Base-by-base conservation (phyloP, 2,797 vertebrate genomes). In the Odontamblyopus rebecca region DNA sequence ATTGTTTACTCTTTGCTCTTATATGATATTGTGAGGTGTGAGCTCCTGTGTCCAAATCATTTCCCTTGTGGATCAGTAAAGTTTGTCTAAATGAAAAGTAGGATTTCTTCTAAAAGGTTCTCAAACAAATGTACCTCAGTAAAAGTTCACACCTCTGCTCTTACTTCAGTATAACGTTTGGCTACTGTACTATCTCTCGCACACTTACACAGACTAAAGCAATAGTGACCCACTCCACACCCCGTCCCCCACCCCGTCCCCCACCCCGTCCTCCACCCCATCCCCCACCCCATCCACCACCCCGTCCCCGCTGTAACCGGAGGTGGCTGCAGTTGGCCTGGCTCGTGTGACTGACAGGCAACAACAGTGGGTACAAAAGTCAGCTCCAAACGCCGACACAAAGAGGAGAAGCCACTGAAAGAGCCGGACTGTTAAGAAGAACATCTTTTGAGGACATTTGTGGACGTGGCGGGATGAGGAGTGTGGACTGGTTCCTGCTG, bases 241-340 rank as follows among this genome's bases (percentile, higher is more conserved):
- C 19, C 79, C 11, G 6, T 8, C 16, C 68, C 7, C n/a, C 65
- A 16, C 35, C 19, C 79, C 11, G 6, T 8, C 16, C 68, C 7
- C n/a, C 65, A n/a, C n/a, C n/a, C n/a, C 23, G 23, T 23, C 23
- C 23, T 23, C 32, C 51, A 16, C 35, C 19, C 79, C 11, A 9
- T 9, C 16, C 68, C 7, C n/a, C 65, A 23, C 23, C 23, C 23
- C 23, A 23, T 23, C 23, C 23, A 1, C 23, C 69, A 75, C 77
- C 64, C 75, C 71, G 69, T 67, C 30, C 19, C 38, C 13, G 68
- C 56, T 77, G 93, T 93, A 94, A 94, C 81, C 53, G 72, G 92
- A 94, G 91, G 12, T 76, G 77, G 76, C 76, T 83, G 84, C 86
- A 89, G 89, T 85, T 92, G 91, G 84, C 75, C 76, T 30, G 76